These are phyloP conservation scores for Nymphalis io DNA, from an alignment of 1,140 invertebrate species.

Conservation along the genomic window DNA sequence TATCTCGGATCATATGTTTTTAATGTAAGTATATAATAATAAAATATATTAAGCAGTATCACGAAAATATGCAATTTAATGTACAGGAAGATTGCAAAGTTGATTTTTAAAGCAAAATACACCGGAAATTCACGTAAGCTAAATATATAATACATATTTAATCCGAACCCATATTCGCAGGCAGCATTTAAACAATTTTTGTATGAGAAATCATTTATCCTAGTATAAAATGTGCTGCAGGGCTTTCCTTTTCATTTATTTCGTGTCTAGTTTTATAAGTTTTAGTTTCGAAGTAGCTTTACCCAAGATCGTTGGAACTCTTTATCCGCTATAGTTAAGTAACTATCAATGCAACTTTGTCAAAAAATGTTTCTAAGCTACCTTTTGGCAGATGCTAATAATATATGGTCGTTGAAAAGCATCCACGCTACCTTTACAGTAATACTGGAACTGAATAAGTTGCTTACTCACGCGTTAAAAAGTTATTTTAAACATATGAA, in stretches of 20 bases:
- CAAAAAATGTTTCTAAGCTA: conserved; percentile 24
- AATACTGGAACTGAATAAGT: conserved; percentile 4
- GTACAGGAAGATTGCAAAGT: no score
- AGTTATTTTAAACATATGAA: no score
- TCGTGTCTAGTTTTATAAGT: conserved; percentile 14
- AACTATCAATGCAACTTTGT: conserved; percentile 21
- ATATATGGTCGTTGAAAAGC: conserved; percentile 10
- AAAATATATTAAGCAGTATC: no score
- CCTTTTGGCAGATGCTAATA: conserved; percentile 24
- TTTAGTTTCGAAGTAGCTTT: conserved; percentile 15
- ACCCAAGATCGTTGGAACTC: conserved; percentile 7
- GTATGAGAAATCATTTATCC: not conserved
- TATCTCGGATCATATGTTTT: no score
- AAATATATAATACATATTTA: not conserved
- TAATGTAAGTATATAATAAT: no score
- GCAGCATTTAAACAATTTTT: not conserved
- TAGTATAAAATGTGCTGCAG: not conserved
- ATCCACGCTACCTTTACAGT: conserved; percentile 11
- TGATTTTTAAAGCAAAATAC: no score
- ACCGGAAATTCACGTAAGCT: no score
- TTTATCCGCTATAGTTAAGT: conserved; percentile 13
- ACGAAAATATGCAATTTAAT: no score
- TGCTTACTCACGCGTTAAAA: no score
- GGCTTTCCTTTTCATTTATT: conserved; percentile 1
- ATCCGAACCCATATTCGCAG: not conserved